Evolutionary conservation across 2,888 invertebrate species (phyloP), one percentile per base, ranked within the genome.

Genomic region (Hartigia nigra): DNA sequence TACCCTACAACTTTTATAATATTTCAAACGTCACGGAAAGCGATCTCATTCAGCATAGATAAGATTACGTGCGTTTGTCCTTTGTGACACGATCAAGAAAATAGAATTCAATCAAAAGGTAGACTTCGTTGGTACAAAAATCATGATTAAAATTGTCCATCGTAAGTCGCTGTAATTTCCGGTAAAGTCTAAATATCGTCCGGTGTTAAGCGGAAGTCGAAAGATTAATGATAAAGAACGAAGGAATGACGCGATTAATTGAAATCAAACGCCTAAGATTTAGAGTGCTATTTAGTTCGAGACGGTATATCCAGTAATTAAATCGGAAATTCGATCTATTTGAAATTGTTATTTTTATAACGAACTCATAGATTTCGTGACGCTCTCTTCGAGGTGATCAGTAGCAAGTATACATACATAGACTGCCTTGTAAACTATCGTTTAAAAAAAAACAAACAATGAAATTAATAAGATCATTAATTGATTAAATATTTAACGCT

Each of bases 1-100:
- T 90, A 83, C 88, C 91, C 69, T 91, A 91, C 79, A 91, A 91
- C 81, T 91, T 91, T 85, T 91, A 91, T 81, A 91, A 89, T 81
- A 88, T 91, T 79, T 85, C 90, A 32, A 91, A 87, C 78, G 89
- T 90, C 35, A 82, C 86, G 32, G 91, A 90, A 77, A 85, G 82
- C 35, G 89, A 91, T 82, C 85, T 89, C 55, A 86, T 90, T 78
- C 87, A 88, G 81, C 87, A 88, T 76, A 89, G 88, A 83, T 90
- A 90, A 85, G 83, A 74, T 31, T 72, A 55, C 23, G 55, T 55
- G 23, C 55, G 23, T 55, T 55, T 23, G 55, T 55, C 55, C 9
- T 55, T 23, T 23, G 55, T 55, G n/a, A n/a, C 9, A 55, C 23
- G 23, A 14, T 9, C 14, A 23, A 55, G 55, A 9, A 23, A 55